Evolutionary conservation across 2,797 vertebrate genomes (phyloP), one percentile per base, ranked within the genome.

Genomic region (Heterohyrax brucei): DNA sequence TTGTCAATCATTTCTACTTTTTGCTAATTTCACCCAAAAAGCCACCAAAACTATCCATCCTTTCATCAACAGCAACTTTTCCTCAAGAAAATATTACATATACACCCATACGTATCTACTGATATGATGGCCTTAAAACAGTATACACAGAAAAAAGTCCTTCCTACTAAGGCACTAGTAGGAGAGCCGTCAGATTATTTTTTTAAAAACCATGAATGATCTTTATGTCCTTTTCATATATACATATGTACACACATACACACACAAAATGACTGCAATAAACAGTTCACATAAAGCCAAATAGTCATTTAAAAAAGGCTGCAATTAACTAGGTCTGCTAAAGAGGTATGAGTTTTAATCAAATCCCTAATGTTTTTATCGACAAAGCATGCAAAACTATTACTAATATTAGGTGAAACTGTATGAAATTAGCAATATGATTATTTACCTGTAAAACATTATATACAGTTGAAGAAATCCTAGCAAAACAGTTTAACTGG

Each of bases 21-120:
- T 56, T 48, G n/a, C 56, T 48, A 59, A n/a, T 85, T 72, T 83
- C 72, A 68, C 53, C 92, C 28, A 64, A 70, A 96, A 86, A 56
- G 50, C 10, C 28, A 72, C 1, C 33, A 81, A 81, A 86, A 93
- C 66, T 0, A 46, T 79, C 56, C 24, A 10, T 30, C 48, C 22
- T 39, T 75, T 62, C 6, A 30, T 59, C 5, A 46, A 7, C 9
- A 75, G 9, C 7, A 39, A 75, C n/a, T 77, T 90, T 90, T 59
- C 61, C 66, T 72, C 16, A 89, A 28, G 46, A 66, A 75, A 68
- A 61, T n/a, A 39, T 4, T n/a, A 77, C 16, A 81, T 1, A 78
- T 2, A 68, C 7, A 87, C 10, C 72, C 2, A 82, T n/a, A 50
- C 22, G 86, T 3, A 68, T 13, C 39, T 39, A 53, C 70, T n/a